phyloP scores from a whole-genome alignment of 2,113 vertebrate genomes.

The Malurus elegans region DNA sequence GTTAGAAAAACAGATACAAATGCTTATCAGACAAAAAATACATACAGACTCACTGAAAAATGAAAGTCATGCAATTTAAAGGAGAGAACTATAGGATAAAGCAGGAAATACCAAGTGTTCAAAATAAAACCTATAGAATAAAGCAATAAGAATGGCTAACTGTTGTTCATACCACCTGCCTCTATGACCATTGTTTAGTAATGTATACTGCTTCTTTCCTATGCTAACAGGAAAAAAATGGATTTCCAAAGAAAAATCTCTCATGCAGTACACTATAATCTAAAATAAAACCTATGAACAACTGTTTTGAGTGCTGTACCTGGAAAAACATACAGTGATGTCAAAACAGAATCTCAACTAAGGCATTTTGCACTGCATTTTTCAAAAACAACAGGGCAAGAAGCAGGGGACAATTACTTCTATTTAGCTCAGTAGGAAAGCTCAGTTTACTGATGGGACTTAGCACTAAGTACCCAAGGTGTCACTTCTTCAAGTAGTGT shows the following conservation, averaged over 20 bases:
- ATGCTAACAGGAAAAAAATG: not conserved
- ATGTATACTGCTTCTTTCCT: not conserved
- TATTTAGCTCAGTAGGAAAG: not conserved
- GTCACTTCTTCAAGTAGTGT: not conserved
- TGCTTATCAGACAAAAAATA: not conserved
- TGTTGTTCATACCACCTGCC: not conserved
- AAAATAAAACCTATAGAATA: not conserved
- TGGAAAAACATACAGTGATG: fast-evolving
- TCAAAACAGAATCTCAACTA: not conserved
- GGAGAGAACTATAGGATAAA: not conserved
- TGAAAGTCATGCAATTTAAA: not conserved
- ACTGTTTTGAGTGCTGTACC: not conserved
- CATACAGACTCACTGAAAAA: not conserved
- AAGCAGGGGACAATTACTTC: not conserved
- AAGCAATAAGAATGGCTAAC: not conserved
- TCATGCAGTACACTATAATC: too few species aligned
- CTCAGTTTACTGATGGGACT: fast-evolving
- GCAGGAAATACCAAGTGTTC: not conserved
- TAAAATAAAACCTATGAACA: not conserved
- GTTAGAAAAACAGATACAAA: not conserved
- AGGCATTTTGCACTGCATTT: fast-evolving
- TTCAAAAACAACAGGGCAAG: not conserved
- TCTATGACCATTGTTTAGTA: not conserved
- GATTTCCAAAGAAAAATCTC: not conserved
- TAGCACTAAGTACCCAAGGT: fast-evolving